Base-by-base conservation (phyloP, 1,140 invertebrate genomes). In the Tachypleus tridentatus region DNA sequence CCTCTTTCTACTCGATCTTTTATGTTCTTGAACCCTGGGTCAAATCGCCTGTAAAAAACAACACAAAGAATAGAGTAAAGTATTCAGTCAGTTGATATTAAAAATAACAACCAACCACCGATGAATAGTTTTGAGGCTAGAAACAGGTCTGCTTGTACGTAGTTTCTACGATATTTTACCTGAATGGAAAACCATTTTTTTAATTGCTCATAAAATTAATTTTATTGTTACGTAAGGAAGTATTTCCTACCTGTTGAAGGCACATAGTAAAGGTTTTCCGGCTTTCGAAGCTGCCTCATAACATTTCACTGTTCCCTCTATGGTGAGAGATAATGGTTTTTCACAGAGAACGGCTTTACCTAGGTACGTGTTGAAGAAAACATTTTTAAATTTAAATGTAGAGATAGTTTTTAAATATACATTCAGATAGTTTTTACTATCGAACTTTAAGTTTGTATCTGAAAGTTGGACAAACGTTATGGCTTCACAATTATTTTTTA, bases 331-430 rank as follows among this genome's bases (percentile, higher is more conserved):
- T 47, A 88, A 80, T 1, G 86, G 86, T 72, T 88, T 88, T 72
- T 88, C 86, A 71, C 85, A 86, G 70, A 87, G 85, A 0, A 87
- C 83, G 8, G 82, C 80, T 70, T 77, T 77, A 10, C 71, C 76
- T 77, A 64, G 29, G 29, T 29, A 29, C 29, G 29, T 29, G 29
- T 29, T 29, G 29, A 29, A 29, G 29, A 29, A 29, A 29, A 29
- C 29, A 29, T 29, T 29, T 29, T 29, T 29, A 29, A 29, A 29
- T 29, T 29, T 29, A 29, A 29, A 29, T 29, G 29, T 29, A 29
- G 29, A 29, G 29, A 29, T 29, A 29, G 29, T 29, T 29, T 29
- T 29, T 29, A 29, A 29, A 29, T 29, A 29, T 29, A 29, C 29
- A 29, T 29, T 29, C 29, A 29, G 29, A 29, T 29, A 29, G n/a